Evolutionary conservation across 2,888 invertebrate species (phyloP).

Genomic region (Ophion obscuratus): DNA sequence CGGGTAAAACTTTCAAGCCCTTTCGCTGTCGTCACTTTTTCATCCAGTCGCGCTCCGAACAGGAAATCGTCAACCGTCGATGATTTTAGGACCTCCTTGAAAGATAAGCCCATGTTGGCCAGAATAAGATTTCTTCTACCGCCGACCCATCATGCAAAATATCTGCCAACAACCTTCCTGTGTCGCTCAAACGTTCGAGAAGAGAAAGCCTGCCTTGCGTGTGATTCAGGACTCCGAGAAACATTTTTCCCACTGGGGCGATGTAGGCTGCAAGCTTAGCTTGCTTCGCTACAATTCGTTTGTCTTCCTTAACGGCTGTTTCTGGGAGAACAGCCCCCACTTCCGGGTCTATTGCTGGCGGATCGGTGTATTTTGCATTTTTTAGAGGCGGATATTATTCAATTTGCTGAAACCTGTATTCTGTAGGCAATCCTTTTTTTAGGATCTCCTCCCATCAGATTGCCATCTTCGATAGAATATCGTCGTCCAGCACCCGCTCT

Average conservation of each 20-base stretch:
- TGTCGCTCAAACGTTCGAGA: not conserved
- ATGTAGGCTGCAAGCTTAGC: constrained; percentile 46
- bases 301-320: constrained; percentile 39
- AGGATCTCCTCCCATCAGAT: constrained; percentile 50
- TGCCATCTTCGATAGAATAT: constrained; percentile 24
- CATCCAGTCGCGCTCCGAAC: no score
- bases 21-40: no score
- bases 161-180: no score
- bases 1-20: no score
- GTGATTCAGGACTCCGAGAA: constrained; percentile 24
- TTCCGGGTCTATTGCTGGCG: constrained; percentile 45
- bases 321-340: constrained; percentile 44
- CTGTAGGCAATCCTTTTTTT: constrained; percentile 34
- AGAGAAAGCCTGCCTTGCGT: constrained; percentile 17
- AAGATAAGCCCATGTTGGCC: no score
- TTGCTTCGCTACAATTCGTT: constrained; percentile 50
- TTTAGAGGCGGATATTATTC: constrained; percentile 46
- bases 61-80: no score
- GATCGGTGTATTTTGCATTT: constrained; percentile 36
- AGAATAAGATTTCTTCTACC: no score
- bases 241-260: constrained; percentile 26
- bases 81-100: no score
- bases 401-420: constrained; percentile 14
- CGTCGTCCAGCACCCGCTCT: constrained; percentile 37
- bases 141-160: no score